Percentiles rank a stretch among this genome's conserved stretches.
Evolutionary conservation across 2,113 vertebrate species (phyloP).

Genomic region (Gymnobelideus leadbeateri): DNA sequence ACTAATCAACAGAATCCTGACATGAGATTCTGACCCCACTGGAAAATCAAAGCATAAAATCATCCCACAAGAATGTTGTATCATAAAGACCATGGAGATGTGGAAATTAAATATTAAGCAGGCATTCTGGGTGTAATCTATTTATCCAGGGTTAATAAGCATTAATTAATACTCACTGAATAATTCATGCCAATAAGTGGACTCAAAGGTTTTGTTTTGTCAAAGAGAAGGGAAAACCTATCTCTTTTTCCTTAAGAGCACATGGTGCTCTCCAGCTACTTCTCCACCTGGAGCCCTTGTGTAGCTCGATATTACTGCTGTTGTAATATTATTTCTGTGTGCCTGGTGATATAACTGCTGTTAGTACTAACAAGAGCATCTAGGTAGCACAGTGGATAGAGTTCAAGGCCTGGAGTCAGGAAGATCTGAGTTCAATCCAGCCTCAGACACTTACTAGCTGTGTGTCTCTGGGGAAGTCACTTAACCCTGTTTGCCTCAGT

Average conservation of each 20-base stretch:
- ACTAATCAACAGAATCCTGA: slow-evolving; percentile 36
- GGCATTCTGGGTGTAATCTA: slow-evolving; percentile 35
- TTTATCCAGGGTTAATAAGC: slow-evolving; percentile 13
- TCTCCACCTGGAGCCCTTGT: neutral
- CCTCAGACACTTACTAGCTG: no score
- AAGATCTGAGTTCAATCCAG: no score
- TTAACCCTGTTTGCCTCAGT: no score
- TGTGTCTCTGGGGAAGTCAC: no score
- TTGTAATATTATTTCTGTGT: no score
- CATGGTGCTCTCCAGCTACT: neutral
- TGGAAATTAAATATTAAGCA: slow-evolving; percentile 31
- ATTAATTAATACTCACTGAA: slow-evolving; percentile 45
- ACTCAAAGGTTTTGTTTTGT: slow-evolving; percentile 3
- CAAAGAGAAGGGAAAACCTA: neutral
- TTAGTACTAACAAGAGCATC: no score
- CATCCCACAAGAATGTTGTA: neutral
- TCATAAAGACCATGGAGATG: slow-evolving; percentile 23
- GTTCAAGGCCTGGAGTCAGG: no score
- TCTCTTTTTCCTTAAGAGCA: neutral
- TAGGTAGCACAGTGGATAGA: no score
- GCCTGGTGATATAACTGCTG: no score
- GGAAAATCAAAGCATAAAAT: slow-evolving; percentile 29
- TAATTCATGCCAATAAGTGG: slow-evolving; percentile 12
- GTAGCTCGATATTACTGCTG: neutral
- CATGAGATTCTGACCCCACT: neutral